Evolutionary conservation across 2,113 vertebrate species (phyloP).

Genomic region (Coptodon bakossiorum): DNA sequence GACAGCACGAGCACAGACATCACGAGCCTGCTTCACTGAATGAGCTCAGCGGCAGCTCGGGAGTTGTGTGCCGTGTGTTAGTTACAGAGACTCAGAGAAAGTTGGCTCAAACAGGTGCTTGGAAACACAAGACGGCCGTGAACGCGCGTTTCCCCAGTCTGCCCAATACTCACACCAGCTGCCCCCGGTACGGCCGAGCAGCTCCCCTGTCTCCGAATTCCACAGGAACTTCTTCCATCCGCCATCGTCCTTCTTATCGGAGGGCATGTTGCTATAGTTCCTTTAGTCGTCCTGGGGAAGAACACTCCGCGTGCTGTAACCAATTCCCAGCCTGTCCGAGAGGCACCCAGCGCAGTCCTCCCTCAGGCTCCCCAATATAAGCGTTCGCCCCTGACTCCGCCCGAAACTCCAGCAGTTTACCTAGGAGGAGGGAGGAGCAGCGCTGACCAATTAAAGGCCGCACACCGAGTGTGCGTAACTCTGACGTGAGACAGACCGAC

Average conservation of each 20-base stretch:
- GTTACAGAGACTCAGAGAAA: neutral
- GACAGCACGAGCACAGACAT: neutral
- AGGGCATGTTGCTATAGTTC: slow-evolving; percentile 30
- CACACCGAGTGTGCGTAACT: neutral
- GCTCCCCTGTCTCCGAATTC: slow-evolving; percentile 84
- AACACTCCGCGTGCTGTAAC: neutral
- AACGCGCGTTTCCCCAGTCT: neutral
- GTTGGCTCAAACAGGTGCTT: slow-evolving; percentile 67
- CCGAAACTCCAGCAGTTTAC: slow-evolving; percentile 42
- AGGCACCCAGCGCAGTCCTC: slow-evolving; percentile 42
- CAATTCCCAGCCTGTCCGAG: slow-evolving; percentile 13
- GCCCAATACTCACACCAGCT: slow-evolving; percentile 85
- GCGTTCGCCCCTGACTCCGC: slow-evolving; percentile 43
- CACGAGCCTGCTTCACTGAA: neutral
- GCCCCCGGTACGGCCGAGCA: slow-evolving; percentile 81
- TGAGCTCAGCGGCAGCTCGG: neutral
- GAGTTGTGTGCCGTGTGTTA: neutral
- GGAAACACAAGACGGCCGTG: slow-evolving; percentile 9
- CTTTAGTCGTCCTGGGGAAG: neutral
- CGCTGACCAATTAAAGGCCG: slow-evolving; percentile 40
- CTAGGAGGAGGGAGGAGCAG: slow-evolving; percentile 19
- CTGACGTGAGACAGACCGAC: slow-evolving; percentile 19
- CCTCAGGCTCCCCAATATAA: slow-evolving; percentile 62
- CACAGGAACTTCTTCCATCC: slow-evolving; percentile 88
- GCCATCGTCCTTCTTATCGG: slow-evolving; percentile 81